Evolutionary conservation across 2,113 vertebrate genomes (phyloP), one percentile per base, ranked within the genome.

Genomic region (Corythornis cristatus): DNA sequence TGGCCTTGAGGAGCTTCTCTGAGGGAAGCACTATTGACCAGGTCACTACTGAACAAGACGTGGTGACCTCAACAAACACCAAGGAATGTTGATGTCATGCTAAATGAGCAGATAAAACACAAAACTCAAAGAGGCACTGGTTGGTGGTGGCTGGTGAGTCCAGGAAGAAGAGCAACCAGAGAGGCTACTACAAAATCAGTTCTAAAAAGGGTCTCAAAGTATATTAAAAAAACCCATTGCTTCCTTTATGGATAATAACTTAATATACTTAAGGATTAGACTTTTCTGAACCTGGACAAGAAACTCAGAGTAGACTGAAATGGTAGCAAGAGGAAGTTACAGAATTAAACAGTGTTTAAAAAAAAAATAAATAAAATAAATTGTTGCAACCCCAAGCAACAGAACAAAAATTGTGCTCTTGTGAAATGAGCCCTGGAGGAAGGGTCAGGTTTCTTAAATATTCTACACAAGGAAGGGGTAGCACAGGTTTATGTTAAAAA

Each of bases 321-420:
- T 0, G 14, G 11, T 53, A 74, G 3, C 8, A 43, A 10, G 4
- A 1, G 11, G 11, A 87, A 56, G 9, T 22, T 61, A 31, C 5
- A 42, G 40, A 84, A 50, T 57, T 6, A 74, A 19, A 8, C 5
- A 16, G 1, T 21, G 13, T 37, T 86, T 6, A 9, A 80, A 31
- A 64, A 54, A 42, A 9, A 37, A 37, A 37, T 33, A 33, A 37
- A 7, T 0, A 21, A 78, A 62, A 35, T 35, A 31, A 8, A 0
- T 5, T 60, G 2, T 20, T 11, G 3, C 18, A 70, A 66, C 5
- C 6, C 3, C 6, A 53, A 65, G 3, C 3, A 83, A 43, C 0
- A 3, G 11, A 84, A 28, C 1, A 77, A 84, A 62, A 57, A 50
- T 78, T 0, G 0, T 54, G 4, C 3, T 71, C 18, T 12, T 40